Percentiles rank a stretch among this genome's conserved stretches.
Evolutionary conservation across 2,113 vertebrate species (phyloP).

Genomic region (Muscicapa adusta): DNA sequence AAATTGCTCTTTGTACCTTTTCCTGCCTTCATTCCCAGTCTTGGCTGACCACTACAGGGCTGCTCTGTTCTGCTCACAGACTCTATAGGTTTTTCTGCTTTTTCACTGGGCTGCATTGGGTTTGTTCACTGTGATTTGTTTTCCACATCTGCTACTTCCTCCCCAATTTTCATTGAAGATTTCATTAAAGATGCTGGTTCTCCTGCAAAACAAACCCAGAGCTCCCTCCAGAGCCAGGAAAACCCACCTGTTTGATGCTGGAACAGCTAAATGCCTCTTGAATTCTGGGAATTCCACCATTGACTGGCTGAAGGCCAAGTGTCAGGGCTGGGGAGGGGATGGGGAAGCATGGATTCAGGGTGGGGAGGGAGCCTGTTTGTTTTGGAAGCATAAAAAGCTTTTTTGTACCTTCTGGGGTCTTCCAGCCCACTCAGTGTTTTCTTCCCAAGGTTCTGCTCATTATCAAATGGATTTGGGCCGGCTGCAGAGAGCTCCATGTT

Average conservation of each 20-base stretch:
- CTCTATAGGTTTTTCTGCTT: neutral
- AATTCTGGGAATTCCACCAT: neutral
- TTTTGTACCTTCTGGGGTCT: neutral
- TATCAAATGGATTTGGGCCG: neutral
- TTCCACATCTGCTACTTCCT: neutral
- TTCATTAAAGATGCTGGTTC: neutral
- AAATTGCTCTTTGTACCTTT: neutral
- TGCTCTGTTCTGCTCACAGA: neutral
- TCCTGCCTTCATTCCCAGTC: neutral
- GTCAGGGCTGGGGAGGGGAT: too few species aligned
- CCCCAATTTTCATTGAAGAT: neutral
- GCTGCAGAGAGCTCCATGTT: neutral
- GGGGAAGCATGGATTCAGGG: neutral
- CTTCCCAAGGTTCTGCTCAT: neutral
- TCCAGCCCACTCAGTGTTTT: neutral
- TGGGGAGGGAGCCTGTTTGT: neutral
- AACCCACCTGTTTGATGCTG: too few species aligned
- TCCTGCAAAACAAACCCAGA: neutral
- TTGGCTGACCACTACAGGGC: neutral
- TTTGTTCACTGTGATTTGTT: neutral
- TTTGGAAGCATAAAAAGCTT: neutral
- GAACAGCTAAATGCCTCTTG: neutral
- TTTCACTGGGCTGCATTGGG: neutral
- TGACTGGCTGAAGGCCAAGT: too few species aligned
- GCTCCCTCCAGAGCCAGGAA: neutral